A percentile compares a stretch with the other conserved stretches of the same genome.
Evolutionary conservation across 2,113 vertebrate genomes (phyloP).

Genomic region (Acinonyx jubatus): DNA sequence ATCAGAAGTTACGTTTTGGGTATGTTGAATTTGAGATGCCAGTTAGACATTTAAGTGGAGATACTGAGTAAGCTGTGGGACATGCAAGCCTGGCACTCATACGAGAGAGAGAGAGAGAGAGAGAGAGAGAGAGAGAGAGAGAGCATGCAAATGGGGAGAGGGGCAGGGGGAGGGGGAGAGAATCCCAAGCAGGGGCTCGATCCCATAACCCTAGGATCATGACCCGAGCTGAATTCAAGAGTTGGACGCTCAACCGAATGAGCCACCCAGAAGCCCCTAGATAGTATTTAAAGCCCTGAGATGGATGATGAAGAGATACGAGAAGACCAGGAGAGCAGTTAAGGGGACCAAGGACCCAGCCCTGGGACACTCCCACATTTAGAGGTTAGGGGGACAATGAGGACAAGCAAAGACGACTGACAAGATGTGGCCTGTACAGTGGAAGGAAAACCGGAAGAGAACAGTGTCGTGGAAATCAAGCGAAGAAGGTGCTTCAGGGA

Average conservation of each 20-base stretch:
- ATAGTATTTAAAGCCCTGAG: background rate
- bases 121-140: too few relatives aligned
- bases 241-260: too few relatives aligned
- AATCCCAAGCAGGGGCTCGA: too few relatives aligned
- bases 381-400: background rate
- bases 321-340: background rate
- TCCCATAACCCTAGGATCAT: too few relatives aligned
- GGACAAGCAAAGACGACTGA: background rate
- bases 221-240: too few relatives aligned
- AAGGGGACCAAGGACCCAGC: background rate
- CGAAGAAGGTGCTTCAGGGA: background rate
- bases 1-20: background rate
- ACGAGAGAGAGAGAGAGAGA: background rate
- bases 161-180: too few relatives aligned
- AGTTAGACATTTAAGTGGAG: background rate
- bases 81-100: background rate
- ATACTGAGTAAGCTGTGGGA: background rate
- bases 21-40: slow-evolving; percentile 14
- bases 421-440: background rate
- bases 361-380: background rate
- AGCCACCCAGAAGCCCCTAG: background rate
- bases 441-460: background rate
- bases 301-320: background rate
- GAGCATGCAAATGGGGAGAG: too few relatives aligned
- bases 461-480: background rate